Percentiles rank a stretch among this genome's conserved stretches.
Conservation (phyloP, 2,113 vertebrate genomes). For the Saccopteryx leptura region DNA sequence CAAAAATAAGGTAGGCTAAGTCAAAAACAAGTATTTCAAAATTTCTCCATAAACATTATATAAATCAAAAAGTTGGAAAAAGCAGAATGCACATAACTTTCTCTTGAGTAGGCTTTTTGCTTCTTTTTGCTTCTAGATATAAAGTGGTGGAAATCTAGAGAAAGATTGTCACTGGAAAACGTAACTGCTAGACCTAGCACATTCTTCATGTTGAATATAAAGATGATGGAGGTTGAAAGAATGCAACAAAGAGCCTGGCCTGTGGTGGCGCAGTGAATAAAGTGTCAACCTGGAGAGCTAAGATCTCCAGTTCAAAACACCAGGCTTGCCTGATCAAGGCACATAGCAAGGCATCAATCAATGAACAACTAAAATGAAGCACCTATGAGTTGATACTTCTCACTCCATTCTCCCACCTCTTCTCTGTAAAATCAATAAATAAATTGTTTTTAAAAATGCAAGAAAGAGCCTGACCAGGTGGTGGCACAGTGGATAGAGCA, state of each 20-base stretch:
- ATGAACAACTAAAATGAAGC: no score
- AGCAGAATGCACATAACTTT: background rate
- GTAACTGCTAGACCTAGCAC: background rate
- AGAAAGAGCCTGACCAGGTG: no score
- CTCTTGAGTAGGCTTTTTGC: background rate
- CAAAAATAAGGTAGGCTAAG: background rate
- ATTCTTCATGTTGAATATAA: background rate
- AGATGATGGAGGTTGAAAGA: background rate
- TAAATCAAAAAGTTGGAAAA: background rate
- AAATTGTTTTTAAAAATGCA: no score
- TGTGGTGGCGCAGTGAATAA: no score
- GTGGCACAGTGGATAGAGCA: no score
- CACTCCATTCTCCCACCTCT: no score
- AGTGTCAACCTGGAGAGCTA: no score
- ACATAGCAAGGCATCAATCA: no score
- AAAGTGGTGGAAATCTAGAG: background rate
- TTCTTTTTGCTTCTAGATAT: background rate
- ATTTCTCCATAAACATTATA: background rate
- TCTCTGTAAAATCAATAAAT: no score
- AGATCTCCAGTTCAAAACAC: no score
- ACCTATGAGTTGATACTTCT: no score
- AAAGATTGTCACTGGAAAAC: background rate
- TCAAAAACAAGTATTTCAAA: background rate
- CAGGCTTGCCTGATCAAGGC: no score
- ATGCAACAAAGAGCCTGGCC: background rate